Percentiles rank a stretch among this genome's conserved stretches.
Conservation (phyloP, 2,888 invertebrate genomes). For the Helicoverpa assulta region DNA sequence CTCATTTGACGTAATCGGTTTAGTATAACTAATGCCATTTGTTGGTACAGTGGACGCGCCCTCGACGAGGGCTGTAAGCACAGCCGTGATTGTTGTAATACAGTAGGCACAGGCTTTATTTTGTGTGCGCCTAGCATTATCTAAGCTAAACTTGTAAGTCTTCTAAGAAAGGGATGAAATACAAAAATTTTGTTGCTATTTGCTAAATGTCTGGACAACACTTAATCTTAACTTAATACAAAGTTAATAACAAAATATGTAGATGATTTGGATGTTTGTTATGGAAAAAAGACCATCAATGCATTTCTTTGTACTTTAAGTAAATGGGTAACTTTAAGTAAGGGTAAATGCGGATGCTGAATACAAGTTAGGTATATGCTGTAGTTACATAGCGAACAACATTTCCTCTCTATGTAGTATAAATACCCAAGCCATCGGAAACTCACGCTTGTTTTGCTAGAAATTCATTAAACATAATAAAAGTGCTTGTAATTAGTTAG, state of each 20-base stretch:
- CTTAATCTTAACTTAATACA: no score
- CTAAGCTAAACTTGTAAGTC: background rate
- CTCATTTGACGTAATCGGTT: slow-evolving; percentile 77
- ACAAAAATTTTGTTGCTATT: background rate
- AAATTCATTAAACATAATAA: slow-evolving; percentile 24
- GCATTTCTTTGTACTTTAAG: no score
- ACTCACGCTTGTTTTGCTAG: background rate
- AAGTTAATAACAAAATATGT: no score
- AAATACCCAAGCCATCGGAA: background rate
- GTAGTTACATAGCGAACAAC: no score
- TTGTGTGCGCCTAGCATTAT: slow-evolving; percentile 2
- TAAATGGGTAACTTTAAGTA: no score
- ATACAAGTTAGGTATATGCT: no score
- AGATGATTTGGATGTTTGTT: no score
- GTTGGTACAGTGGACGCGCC: slow-evolving; percentile 71
- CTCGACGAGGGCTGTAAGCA: slow-evolving; percentile 49
- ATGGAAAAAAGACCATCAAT: no score
- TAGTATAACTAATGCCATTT: slow-evolving; percentile 81
- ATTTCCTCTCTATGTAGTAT: background rate
- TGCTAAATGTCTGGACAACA: no score
- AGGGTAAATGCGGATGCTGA: no score
- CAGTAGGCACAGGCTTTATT: slow-evolving; percentile 10
- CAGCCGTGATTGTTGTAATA: slow-evolving; percentile 42
- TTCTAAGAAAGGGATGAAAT: slow-evolving; percentile 3
- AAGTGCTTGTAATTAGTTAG: slow-evolving; percentile 41